Evolutionary conservation across 1,140 invertebrate genomes (phyloP).

Genomic region (Pseudomyrmex flavicornis): DNA sequence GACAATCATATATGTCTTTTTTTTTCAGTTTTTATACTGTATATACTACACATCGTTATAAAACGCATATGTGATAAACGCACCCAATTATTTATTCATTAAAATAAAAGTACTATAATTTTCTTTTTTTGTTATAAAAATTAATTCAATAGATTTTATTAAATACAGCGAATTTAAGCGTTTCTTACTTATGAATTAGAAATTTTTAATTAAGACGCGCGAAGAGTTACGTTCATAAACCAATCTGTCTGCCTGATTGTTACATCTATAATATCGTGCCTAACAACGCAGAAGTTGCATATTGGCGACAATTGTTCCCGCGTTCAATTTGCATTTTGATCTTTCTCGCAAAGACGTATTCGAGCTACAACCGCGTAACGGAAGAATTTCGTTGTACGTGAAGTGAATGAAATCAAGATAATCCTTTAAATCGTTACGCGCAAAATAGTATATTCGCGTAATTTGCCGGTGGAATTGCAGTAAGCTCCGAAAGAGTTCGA

Average conservation of each 20-base stretch:
- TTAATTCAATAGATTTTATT: constrained; percentile 6
- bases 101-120: constrained; percentile 32
- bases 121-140: neutral
- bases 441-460: constrained; percentile 23
- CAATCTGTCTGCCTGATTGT: constrained; percentile 7
- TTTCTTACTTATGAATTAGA: constrained; percentile 25
- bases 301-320: neutral
- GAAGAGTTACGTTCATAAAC: constrained; percentile 5
- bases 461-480: neutral
- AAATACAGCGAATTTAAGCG: constrained; percentile 25
- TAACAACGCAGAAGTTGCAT: constrained; percentile 7
- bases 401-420: constrained; percentile 19
- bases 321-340: constrained; percentile 26
- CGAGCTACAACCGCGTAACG: neutral
- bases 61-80: no score
- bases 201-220: constrained; percentile 30
- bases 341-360: neutral
- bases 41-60: no score
- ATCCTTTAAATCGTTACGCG: constrained; percentile 16
- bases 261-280: constrained; percentile 13
- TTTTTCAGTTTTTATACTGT: no score
- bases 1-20: no score
- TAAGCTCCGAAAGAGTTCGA: constrained; percentile 2
- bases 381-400: neutral
- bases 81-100: no score